A percentile compares a stretch with the other conserved stretches of the same genome.
Conservation (phyloP, 2,797 vertebrate genomes). For the Sebastes ruberrimus region DNA sequence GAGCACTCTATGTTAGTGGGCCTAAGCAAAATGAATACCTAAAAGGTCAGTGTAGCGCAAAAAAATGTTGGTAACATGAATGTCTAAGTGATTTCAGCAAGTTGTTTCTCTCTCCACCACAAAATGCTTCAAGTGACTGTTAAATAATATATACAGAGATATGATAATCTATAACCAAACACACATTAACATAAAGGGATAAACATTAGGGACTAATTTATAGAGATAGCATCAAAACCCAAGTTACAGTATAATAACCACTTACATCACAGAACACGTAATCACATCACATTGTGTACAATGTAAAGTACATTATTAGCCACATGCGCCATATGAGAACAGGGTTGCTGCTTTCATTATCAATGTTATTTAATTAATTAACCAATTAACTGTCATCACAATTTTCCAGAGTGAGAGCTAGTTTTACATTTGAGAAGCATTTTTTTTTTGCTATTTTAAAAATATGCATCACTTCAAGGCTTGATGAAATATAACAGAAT, state of each 20-base stretch:
- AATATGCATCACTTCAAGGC: background rate
- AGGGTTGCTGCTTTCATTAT: background rate
- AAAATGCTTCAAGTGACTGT: background rate
- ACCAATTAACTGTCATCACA: background rate
- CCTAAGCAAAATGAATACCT: constrained; percentile 2
- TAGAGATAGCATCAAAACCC: background rate
- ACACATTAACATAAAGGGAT: background rate
- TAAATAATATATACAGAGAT: background rate
- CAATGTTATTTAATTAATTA: background rate
- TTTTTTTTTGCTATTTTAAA: background rate
- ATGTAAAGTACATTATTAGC: background rate
- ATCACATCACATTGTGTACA: background rate
- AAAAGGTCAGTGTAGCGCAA: constrained; percentile 13
- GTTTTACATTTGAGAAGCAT: background rate
- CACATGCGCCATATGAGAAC: background rate
- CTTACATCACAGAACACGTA: background rate
- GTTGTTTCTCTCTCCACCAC: background rate
- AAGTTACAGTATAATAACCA: background rate
- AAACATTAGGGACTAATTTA: background rate
- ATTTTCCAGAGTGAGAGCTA: background rate
- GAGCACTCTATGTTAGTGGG: background rate
- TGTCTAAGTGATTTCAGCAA: background rate
- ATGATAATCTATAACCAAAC: background rate
- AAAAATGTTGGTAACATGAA: background rate
- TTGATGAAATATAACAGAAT: background rate